These are phyloP conservation scores for Oryzias woworae DNA, from an alignment of 2,113 vertebrate genomes.

Conservation along the genomic window DNA sequence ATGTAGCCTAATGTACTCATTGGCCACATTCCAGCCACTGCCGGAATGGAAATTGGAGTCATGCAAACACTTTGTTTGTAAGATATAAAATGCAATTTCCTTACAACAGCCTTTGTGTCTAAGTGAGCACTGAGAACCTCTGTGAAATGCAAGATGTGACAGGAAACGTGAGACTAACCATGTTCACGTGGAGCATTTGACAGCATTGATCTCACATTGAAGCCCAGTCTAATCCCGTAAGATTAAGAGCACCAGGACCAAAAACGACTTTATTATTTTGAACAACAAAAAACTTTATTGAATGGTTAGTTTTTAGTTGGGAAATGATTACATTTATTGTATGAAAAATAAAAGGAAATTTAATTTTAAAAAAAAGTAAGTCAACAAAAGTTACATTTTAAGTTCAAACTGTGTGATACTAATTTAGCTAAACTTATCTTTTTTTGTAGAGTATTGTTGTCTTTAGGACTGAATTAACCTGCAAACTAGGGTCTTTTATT, in stretches of 20 bases:
- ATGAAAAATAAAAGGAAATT: no score
- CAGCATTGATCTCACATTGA: neutral
- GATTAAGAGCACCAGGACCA: neutral
- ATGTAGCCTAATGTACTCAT: slow-evolving; percentile 34
- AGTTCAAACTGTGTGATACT: no score
- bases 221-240: neutral
- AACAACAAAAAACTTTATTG: no score
- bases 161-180: slow-evolving; percentile 1
- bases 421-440: no score
- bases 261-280: neutral
- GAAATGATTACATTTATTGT: no score
- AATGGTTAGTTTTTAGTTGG: no score
- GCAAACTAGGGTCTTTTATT: no score
- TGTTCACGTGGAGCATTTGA: neutral
- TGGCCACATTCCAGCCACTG: slow-evolving; percentile 35
- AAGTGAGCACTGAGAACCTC: slow-evolving; percentile 14
- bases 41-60: slow-evolving; percentile 46
- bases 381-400: no score
- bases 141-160: neutral
- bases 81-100: slow-evolving; percentile 45
- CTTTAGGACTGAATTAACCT: no score
- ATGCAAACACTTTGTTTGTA: slow-evolving; percentile 32
- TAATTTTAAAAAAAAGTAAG: no score
- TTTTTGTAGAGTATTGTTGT: no score
- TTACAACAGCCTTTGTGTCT: slow-evolving; percentile 44